Percentiles rank a stretch among this genome's conserved stretches.
phyloP scores from a whole-genome alignment of 2,797 vertebrate species.

The Crocodylus rhombifer region DNA sequence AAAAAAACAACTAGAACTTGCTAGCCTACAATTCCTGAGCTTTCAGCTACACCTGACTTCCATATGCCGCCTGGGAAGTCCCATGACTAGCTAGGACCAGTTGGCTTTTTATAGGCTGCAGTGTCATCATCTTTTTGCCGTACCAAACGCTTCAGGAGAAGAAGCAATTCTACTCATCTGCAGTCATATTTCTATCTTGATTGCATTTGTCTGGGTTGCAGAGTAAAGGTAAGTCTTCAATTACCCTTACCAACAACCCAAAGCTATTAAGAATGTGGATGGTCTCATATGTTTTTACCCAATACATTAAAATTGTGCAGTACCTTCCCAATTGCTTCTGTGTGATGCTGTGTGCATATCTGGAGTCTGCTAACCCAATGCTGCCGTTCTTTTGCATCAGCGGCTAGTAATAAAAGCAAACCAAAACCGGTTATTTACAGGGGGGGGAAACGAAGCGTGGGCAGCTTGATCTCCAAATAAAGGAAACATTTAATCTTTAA shows the following conservation, averaged over 20 bases:
- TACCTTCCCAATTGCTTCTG: constrained; percentile 99
- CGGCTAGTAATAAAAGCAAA: constrained; percentile 81
- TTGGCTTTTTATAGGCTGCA: neutral
- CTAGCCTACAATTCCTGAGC: neutral
- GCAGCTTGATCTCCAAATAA: neutral
- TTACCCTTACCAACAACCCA: neutral
- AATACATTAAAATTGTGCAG: neutral
- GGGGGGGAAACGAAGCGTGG: neutral
- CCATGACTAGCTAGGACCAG: neutral
- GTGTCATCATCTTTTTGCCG: neutral
- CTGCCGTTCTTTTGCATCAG: constrained; percentile 97
- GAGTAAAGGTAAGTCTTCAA: neutral
- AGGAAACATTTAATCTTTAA: neutral
- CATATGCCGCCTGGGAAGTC: neutral
- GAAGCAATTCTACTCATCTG: rapidly evolving
- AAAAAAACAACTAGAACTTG: neutral
- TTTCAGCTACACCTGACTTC: neutral
- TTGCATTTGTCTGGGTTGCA: neutral
- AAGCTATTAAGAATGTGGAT: neutral
- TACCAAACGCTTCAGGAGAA: neutral
- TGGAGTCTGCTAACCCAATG: constrained; percentile 99
- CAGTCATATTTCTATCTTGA: neutral
- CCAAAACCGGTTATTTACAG: neutral
- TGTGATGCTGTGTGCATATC: constrained; percentile 98
- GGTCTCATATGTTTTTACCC: neutral